Evolutionary conservation across 2,113 vertebrate genomes (phyloP), one percentile per base, ranked within the genome.

Genomic region (Calypte anna): DNA sequence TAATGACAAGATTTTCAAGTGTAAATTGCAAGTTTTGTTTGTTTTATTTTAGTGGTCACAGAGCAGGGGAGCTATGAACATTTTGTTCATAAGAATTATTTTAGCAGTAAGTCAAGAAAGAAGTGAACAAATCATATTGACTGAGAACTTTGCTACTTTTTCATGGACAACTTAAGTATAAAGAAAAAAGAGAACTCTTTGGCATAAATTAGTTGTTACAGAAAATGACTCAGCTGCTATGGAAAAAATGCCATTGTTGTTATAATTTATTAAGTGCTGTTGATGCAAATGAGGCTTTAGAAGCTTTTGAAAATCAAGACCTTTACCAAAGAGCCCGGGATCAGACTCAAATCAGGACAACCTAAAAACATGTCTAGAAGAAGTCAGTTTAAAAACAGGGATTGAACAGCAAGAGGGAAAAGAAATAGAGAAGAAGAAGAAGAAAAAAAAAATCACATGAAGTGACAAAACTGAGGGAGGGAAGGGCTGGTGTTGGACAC

Each of bases 261-360:
- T 95, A 92, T 95, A 43, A 92, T 92, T 95, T 96, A 92, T 91
- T 92, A 68, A 93, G 58, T 31, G 8, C 59, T 75, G 86, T 51
- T 86, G 53, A 96, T 96, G 94, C 91, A 96, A 96, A 93, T 77
- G 80, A 95, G 67, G 70, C 69, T 95, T 91, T 84, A 91, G 90
- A 90, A 92, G 88, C 79, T 87, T 87, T 51, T 90, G 48, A 91
- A 96, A 94, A 92, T 88, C 58, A 90, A 86, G 62, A 54, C 77
- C n/a, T 18, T 91, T 93, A 77, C 82, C 70, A 87, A 94, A 93
- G 50, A 89, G 59, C 16, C 33, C 69, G 86, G 72, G 81, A 88
- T 88, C 78, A 82, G 76, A 73, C 46, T 85, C 57, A 58, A 81
- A 82, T 79, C 53, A 61, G 62, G 83, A 69, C 38, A 92, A 31